phyloP scores from a whole-genome alignment of 2,888 invertebrate genomes.

The Agonopterix subpropinquella region DNA sequence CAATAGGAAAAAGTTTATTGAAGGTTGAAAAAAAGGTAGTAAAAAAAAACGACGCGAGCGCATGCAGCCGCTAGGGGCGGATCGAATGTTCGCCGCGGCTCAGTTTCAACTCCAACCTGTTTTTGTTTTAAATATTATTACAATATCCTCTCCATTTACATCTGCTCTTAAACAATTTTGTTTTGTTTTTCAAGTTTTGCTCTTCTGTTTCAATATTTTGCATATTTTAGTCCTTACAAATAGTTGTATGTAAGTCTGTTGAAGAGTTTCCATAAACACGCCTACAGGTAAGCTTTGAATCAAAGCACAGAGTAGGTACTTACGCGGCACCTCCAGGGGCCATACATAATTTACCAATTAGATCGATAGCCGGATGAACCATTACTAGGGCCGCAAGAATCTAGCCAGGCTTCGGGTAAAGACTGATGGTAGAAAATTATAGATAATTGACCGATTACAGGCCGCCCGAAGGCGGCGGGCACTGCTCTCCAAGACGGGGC shows the following conservation, averaged over 20 bases:
- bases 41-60: constrained; percentile 45
- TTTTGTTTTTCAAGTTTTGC: neutral
- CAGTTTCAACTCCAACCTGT: constrained; percentile 51
- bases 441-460: constrained; percentile 70
- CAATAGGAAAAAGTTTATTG: constrained; percentile 73
- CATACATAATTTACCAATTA: constrained; percentile 60
- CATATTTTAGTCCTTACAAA: neutral
- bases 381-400: constrained; percentile 47
- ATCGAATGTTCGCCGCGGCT: constrained; percentile 43
- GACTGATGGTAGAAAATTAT: constrained; percentile 73
- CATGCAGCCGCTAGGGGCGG: constrained; percentile 56
- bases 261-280: neutral
- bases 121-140: constrained; percentile 44
- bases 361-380: constrained; percentile 49
- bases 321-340: constrained; percentile 17
- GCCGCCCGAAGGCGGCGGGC: constrained; percentile 44
- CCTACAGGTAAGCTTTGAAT: neutral
- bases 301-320: neutral
- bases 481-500: constrained; percentile 26
- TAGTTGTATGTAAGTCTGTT: neutral
- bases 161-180: constrained; percentile 2
- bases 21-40: constrained; percentile 40
- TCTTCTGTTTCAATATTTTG: neutral
- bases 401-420: constrained; percentile 55
- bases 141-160: constrained; percentile 5